phyloP scores from a whole-genome alignment of 2,113 vertebrate genomes.

The Herpetotheres cachinnans region DNA sequence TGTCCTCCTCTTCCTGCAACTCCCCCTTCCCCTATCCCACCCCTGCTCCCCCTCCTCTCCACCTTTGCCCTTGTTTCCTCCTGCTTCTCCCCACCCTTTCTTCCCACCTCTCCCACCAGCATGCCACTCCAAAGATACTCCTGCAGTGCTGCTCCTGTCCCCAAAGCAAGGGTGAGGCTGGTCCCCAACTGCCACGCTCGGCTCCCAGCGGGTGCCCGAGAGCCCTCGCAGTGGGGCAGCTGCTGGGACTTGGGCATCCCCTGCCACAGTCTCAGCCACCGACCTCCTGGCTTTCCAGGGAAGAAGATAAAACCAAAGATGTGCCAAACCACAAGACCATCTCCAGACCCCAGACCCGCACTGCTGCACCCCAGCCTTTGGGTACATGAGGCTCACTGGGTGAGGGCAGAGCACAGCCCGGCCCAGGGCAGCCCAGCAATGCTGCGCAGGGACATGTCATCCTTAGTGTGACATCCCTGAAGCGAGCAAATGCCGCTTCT shows the following conservation, averaged over 20 bases:
- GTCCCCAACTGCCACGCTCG: background rate
- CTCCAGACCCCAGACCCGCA: background rate
- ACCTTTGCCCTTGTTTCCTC: background rate
- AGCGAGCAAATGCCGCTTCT: constrained; percentile 42
- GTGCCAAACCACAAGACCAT: background rate
- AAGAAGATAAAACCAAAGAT: background rate
- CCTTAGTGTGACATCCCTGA: background rate
- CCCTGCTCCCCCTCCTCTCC: background rate
- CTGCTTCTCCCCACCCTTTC: too few relatives aligned
- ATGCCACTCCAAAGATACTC: rapidly evolving
- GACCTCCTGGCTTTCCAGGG: background rate
- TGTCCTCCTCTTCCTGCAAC: background rate
- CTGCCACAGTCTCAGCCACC: background rate
- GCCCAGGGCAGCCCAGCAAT: background rate
- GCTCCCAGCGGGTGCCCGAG: background rate
- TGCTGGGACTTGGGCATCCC: rapidly evolving
- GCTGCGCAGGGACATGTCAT: background rate
- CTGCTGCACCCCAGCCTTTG: background rate
- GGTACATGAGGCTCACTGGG: rapidly evolving
- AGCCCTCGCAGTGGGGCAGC: background rate
- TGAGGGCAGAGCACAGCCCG: background rate
- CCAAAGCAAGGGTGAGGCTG: background rate
- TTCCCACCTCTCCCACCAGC: background rate
- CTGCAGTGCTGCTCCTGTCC: background rate
- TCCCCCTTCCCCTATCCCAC: background rate